Percentiles rank a stretch among this genome's conserved stretches.
phyloP scores from a whole-genome alignment of 2,888 invertebrate species.

The Baccha elongata region DNA sequence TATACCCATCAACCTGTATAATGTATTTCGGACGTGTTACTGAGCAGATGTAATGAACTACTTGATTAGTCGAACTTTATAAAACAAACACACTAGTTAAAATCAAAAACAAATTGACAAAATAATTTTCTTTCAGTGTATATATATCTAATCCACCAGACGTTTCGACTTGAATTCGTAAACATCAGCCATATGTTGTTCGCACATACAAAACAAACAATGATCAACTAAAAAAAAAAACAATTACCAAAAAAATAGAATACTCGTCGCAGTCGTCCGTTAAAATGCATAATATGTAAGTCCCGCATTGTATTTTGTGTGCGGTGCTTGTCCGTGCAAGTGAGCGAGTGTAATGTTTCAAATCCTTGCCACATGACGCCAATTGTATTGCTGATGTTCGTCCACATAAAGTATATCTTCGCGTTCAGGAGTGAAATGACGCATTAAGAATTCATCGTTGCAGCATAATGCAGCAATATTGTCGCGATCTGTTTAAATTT shows the following conservation, averaged over 20 bases:
- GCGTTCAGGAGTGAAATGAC: slow-evolving; percentile 51
- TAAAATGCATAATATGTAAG: neutral
- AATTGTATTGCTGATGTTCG: slow-evolving; percentile 15
- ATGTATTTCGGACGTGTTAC: no score
- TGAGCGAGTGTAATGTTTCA: slow-evolving; percentile 55
- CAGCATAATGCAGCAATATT: slow-evolving; percentile 70
- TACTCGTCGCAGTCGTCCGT: neutral
- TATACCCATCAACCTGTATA: no score
- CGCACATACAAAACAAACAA: slow-evolving; percentile 47
- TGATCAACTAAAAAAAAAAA: slow-evolving; percentile 24
- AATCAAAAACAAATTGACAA: no score
- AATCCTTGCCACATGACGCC: slow-evolving; percentile 64
- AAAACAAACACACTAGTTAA: no score
- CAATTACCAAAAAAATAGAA: slow-evolving; percentile 17
- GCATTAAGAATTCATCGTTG: slow-evolving; percentile 67
- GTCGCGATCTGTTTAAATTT: slow-evolving; percentile 71
- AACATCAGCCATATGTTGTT: slow-evolving; percentile 58
- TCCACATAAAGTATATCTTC: slow-evolving; percentile 70
- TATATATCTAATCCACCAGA: slow-evolving; percentile 29
- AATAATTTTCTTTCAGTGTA: slow-evolving; percentile 43
- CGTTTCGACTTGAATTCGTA: slow-evolving; percentile 51
- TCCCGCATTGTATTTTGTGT: slow-evolving; percentile 68
- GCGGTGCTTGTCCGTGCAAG: slow-evolving; percentile 3
- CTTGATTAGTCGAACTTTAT: no score
- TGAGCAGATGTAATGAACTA: no score